Conservation (phyloP, 1,140 invertebrate genomes). For the Drosophila saltans region DNA sequence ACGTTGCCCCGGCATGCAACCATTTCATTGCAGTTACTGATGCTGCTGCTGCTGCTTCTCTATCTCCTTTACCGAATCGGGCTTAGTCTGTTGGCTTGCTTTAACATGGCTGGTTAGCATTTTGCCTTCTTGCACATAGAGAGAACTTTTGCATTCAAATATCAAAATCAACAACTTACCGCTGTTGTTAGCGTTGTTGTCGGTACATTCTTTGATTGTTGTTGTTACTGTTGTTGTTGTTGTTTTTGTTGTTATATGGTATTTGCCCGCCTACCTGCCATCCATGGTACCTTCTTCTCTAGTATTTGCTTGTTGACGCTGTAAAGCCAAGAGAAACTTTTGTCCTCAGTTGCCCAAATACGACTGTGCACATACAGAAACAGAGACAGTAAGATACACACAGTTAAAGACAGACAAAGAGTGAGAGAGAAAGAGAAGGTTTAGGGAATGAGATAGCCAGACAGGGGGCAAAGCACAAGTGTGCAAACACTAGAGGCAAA, state of each 20-base stretch:
- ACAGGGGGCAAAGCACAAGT: constrained; percentile 44
- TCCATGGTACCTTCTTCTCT: constrained; percentile 19
- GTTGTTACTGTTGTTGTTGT: not conserved
- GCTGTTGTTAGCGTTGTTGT: constrained; percentile 67
- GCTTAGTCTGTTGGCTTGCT: constrained; percentile 23
- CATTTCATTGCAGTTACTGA: constrained; percentile 24
- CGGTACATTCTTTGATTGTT: constrained; percentile 40
- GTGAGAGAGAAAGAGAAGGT: constrained; percentile 10
- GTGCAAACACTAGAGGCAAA: constrained; percentile 73
- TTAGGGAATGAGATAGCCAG: constrained; percentile 21
- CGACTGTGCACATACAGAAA: constrained; percentile 50
- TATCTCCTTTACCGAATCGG: too few relatives aligned
- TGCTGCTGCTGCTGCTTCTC: not conserved
- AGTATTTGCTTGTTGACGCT: constrained; percentile 77
- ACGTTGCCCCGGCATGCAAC: constrained; percentile 64
- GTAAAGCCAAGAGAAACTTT: constrained; percentile 78
- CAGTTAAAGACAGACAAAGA: constrained; percentile 15
- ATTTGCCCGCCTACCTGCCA: constrained; percentile 15
- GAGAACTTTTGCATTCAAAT: constrained; percentile 73
- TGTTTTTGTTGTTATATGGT: constrained; percentile 25
- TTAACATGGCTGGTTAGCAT: constrained; percentile 41
- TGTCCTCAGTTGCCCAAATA: constrained; percentile 80
- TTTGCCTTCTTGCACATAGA: constrained; percentile 36
- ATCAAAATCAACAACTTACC: constrained; percentile 78
- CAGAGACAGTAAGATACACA: constrained; percentile 11